Percentiles rank a stretch among this genome's conserved stretches.
Evolutionary conservation across 1,140 invertebrate species (phyloP).

Genomic region (Drosophila burlai): DNA sequence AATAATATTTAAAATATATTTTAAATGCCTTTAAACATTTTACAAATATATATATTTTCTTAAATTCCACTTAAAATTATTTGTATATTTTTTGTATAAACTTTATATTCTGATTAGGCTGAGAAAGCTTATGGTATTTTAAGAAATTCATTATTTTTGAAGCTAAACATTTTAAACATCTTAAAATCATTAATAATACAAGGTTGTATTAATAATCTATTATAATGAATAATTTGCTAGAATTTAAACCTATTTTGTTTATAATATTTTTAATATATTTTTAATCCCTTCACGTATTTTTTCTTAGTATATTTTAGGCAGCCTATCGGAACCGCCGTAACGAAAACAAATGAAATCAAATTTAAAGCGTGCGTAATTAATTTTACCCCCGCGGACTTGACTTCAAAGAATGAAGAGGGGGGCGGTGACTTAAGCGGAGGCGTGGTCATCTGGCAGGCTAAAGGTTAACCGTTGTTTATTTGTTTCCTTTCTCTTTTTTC

Average conservation of each 20-base stretch:
- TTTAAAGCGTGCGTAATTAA: slow-evolving; percentile 64
- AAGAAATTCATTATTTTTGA: too few species aligned
- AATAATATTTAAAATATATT: too few species aligned
- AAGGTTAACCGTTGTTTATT: slow-evolving; percentile 42
- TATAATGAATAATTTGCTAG: neutral
- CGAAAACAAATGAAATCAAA: slow-evolving; percentile 63
- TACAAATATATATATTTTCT: too few species aligned
- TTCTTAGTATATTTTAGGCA: neutral
- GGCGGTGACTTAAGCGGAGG: slow-evolving; percentile 12
- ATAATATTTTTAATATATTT: neutral
- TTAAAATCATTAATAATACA: too few species aligned
- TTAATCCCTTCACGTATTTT: neutral
- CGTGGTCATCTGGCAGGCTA: slow-evolving; percentile 17
- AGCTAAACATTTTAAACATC: too few species aligned
- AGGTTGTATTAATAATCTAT: too few species aligned
- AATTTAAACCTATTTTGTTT: neutral
- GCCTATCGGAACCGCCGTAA: slow-evolving; percentile 22
- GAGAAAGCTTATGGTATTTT: too few species aligned
- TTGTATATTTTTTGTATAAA: too few species aligned
- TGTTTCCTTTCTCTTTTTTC: slow-evolving; percentile 24
- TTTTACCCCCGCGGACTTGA: slow-evolving; percentile 25
- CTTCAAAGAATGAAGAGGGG: slow-evolving; percentile 3
- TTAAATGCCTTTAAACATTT: too few species aligned
- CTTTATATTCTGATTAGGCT: too few species aligned
- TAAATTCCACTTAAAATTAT: too few species aligned